Evolutionary conservation across 2,113 vertebrate genomes (phyloP).

Genomic region (Campylomormyrus tamandua): DNA sequence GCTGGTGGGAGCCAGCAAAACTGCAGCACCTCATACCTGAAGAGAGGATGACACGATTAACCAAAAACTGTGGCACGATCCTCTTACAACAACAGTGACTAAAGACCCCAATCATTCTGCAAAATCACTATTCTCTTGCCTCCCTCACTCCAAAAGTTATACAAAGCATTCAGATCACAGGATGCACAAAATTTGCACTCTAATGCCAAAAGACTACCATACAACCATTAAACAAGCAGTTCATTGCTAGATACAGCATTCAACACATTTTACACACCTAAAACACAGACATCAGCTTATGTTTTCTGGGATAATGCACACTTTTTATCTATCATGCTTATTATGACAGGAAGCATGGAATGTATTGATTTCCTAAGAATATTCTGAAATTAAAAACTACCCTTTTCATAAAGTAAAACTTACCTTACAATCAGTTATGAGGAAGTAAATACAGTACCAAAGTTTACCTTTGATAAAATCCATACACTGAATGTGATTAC

Average conservation of each 20-base stretch:
- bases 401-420: background rate
- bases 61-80: background rate
- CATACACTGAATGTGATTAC: background rate
- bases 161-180: background rate
- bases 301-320: background rate
- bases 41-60: background rate
- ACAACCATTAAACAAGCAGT: background rate
- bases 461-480: background rate
- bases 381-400: background rate
- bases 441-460: background rate
- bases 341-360: background rate
- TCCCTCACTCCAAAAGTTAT: background rate
- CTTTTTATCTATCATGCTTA: background rate
- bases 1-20: conserved; percentile 73
- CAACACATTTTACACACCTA: background rate
- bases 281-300: background rate
- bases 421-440: background rate
- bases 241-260: background rate
- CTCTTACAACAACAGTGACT: background rate
- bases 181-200: background rate
- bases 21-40: conserved; percentile 72
- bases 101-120: background rate
- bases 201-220: background rate
- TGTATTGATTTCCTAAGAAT: background rate
- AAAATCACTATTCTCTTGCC: background rate